phyloP scores from a whole-genome alignment of 2,113 vertebrate species.

The Capreolus pygargus region DNA sequence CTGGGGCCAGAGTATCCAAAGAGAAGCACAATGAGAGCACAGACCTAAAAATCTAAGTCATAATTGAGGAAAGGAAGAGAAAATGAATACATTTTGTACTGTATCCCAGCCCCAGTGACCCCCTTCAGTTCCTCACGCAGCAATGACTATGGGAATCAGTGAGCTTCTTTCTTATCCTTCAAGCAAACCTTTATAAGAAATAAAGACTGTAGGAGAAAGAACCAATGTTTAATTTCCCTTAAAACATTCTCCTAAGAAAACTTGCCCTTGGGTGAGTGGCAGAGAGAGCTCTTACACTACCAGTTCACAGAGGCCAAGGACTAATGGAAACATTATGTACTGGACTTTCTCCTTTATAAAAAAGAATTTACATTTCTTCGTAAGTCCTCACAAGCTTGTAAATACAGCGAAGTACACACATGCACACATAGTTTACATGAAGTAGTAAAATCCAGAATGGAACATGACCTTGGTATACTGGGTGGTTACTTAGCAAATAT shows the following conservation, averaged over 20 bases:
- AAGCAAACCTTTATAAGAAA: neutral
- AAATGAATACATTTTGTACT: neutral
- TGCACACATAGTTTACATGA: neutral
- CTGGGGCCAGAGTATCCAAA: neutral
- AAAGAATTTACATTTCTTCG: neutral
- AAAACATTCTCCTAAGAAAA: constrained; percentile 25
- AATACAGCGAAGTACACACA: neutral
- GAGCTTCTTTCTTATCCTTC: neutral
- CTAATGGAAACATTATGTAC: neutral
- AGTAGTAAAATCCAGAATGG: constrained; percentile 16
- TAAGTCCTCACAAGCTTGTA: neutral
- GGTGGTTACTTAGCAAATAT: constrained; percentile 19
- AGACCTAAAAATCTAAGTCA: neutral
- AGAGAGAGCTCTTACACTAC: neutral
- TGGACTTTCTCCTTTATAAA: neutral
- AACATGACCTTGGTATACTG: neutral
- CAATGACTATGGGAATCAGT: neutral
- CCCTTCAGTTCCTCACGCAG: neutral
- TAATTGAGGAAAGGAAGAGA: neutral
- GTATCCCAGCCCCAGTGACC: neutral
- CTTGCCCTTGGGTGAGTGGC: neutral
- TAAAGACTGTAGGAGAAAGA: neutral
- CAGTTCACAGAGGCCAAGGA: neutral
- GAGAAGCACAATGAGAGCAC: neutral
- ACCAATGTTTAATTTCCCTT: neutral